Percentiles rank a stretch among this genome's conserved stretches.
Evolutionary conservation across 2,888 invertebrate genomes (phyloP).

Genomic region (Chaetogeoica ovagalla): DNA sequence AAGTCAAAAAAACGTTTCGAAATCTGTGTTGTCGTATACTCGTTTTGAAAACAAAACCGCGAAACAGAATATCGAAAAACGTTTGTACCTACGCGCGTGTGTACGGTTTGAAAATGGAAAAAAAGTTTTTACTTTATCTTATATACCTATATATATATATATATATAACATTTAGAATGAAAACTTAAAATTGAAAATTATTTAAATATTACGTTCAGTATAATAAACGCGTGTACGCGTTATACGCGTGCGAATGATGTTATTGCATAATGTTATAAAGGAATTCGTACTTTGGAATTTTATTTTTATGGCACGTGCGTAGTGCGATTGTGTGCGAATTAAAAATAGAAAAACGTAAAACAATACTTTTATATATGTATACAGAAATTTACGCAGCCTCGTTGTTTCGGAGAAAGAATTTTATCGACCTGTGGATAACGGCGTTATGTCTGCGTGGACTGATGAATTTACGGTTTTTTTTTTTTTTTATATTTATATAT

Average conservation of each 20-base stretch:
- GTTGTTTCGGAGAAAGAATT: too few relatives aligned
- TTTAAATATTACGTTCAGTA: not conserved
- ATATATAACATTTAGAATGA: not conserved
- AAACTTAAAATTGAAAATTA: too few relatives aligned
- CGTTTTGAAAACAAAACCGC: not conserved
- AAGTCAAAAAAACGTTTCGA: constrained; percentile 7
- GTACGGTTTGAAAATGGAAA: not conserved
- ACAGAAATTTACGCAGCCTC: too few relatives aligned
- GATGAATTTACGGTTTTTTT: too few relatives aligned
- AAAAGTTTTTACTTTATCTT: not conserved
- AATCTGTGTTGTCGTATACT: not conserved
- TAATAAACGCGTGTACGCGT: not conserved
- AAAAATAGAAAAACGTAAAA: not conserved
- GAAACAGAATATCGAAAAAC: not conserved
- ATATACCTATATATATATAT: too few relatives aligned
- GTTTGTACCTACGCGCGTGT: too few relatives aligned
- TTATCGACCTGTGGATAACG: too few relatives aligned
- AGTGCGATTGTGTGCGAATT: not conserved
- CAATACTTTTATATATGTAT: too few relatives aligned
- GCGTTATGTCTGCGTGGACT: too few relatives aligned
- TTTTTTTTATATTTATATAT: too few relatives aligned
- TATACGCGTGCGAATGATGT: not conserved
- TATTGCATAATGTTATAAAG: not conserved
- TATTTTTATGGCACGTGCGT: not conserved
- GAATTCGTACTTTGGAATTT: constrained; percentile 18